Percentiles rank a stretch among this genome's conserved stretches.
Evolutionary conservation across 2,888 invertebrate genomes (phyloP).

Genomic region (Eupithecia dodoneata): DNA sequence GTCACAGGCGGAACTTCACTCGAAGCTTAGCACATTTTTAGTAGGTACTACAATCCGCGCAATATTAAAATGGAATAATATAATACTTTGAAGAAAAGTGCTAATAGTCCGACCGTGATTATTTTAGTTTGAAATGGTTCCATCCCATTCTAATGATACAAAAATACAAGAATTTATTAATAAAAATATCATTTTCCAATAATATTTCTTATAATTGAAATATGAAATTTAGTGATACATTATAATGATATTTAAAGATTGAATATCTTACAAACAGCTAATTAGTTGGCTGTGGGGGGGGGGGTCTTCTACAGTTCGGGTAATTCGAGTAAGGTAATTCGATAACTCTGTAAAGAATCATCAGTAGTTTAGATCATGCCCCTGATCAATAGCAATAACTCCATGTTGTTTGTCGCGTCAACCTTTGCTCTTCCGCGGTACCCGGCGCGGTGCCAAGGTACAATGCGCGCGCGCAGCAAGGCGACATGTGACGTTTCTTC

Average conservation of each 20-base stretch:
- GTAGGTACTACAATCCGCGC: not conserved
- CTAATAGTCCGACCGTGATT: not conserved
- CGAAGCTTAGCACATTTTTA: no score
- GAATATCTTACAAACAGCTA: no score
- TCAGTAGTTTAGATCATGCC: not conserved
- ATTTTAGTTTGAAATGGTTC: not conserved
- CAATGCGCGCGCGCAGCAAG: slow-evolving; percentile 20
- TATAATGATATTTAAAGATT: no score
- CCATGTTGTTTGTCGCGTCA: not conserved
- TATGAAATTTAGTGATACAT: no score
- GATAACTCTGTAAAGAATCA: not conserved
- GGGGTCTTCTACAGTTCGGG: no score
- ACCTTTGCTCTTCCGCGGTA: slow-evolving; percentile 40
- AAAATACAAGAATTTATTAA: no score
- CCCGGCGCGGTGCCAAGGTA: slow-evolving; percentile 32
- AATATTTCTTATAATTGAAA: no score
- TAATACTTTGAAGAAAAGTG: not conserved
- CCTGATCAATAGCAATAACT: not conserved
- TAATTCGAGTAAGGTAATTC: no score
- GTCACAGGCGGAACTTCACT: no score
- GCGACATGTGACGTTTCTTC: slow-evolving; percentile 20
- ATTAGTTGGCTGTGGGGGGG: no score
- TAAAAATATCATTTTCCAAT: no score
- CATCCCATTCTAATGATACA: not conserved
- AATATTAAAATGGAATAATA: not conserved